A percentile compares a stretch with the other conserved stretches of the same genome.
phyloP scores from a whole-genome alignment of 2,113 vertebrate genomes.

The Grammomys dolichurus region DNA sequence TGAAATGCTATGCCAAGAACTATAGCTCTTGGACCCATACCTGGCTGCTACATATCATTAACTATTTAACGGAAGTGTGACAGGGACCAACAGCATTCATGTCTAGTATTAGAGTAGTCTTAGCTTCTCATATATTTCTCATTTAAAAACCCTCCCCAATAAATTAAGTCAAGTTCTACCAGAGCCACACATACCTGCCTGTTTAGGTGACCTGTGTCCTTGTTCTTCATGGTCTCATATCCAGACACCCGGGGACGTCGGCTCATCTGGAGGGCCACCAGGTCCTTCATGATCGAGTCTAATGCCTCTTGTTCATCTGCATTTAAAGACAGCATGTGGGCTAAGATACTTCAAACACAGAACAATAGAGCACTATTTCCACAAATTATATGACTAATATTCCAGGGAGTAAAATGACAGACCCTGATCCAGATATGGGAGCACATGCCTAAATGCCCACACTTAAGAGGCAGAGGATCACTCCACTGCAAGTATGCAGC shows the following conservation, averaged over 20 bases:
- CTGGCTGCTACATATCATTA: neutral
- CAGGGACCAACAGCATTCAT: slow-evolving; percentile 38
- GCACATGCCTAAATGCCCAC: neutral
- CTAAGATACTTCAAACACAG: slow-evolving; percentile 44
- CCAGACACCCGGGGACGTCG: slow-evolving; percentile 90
- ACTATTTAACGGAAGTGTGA: slow-evolving; percentile 22
- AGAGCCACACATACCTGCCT: slow-evolving; percentile 89
- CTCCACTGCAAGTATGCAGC: neutral
- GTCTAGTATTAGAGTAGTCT: neutral
- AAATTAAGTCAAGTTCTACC: neutral
- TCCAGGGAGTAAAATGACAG: slow-evolving; percentile 51
- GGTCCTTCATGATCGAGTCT: slow-evolving; percentile 99
- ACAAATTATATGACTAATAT: slow-evolving; percentile 22
- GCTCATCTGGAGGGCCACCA: slow-evolving; percentile 97
- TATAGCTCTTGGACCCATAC: neutral
- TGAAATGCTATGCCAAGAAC: slow-evolving; percentile 15
- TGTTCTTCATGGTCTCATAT: slow-evolving; percentile 92
- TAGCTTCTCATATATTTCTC: slow-evolving; percentile 59
- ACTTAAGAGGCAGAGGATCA: neutral
- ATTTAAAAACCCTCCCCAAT: slow-evolving; percentile 18
- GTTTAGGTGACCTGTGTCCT: slow-evolving; percentile 88
- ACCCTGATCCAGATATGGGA: neutral
- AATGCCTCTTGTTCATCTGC: slow-evolving; percentile 97
- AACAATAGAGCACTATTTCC: neutral
- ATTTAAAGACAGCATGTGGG: slow-evolving; percentile 58